Evolutionary conservation across 2,797 vertebrate species (phyloP).

Genomic region (Rhinogobio ventralis): DNA sequence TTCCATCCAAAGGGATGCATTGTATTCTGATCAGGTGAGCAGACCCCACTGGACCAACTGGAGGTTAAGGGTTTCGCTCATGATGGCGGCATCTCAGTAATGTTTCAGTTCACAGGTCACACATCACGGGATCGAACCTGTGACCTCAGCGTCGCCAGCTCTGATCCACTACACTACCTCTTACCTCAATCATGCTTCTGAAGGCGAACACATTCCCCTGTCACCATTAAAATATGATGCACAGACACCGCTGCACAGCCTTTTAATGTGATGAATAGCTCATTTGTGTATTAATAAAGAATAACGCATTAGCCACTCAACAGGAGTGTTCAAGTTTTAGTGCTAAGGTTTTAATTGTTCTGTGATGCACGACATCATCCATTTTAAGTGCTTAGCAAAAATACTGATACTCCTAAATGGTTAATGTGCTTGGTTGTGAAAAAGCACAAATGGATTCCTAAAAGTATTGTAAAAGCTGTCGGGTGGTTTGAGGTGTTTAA

Average conservation of each 20-base stretch:
- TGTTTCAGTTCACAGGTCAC: background rate
- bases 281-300: constrained; percentile 9
- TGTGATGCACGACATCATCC: background rate
- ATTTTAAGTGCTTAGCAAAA: background rate
- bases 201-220: background rate
- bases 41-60: background rate
- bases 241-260: background rate
- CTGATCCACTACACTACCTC: background rate
- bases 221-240: constrained; percentile 1
- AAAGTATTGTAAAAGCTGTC: background rate
- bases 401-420: constrained; percentile 3
- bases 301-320: background rate
- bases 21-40: constrained; percentile 19
- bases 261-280: constrained; percentile 23
- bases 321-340: background rate
- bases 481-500: background rate
- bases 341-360: constrained; percentile 17
- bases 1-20: background rate
- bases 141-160: background rate
- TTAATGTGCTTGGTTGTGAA: constrained; percentile 15
- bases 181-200: background rate
- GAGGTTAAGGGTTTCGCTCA: constrained; percentile 14
- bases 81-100: background rate
- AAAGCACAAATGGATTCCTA: constrained; percentile 9
- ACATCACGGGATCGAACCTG: background rate